These are phyloP conservation scores for Spongia lamella DNA, from an alignment of 37 sponge, comb jelly and placozoan genomes.

Conservation along the genomic window DNA sequence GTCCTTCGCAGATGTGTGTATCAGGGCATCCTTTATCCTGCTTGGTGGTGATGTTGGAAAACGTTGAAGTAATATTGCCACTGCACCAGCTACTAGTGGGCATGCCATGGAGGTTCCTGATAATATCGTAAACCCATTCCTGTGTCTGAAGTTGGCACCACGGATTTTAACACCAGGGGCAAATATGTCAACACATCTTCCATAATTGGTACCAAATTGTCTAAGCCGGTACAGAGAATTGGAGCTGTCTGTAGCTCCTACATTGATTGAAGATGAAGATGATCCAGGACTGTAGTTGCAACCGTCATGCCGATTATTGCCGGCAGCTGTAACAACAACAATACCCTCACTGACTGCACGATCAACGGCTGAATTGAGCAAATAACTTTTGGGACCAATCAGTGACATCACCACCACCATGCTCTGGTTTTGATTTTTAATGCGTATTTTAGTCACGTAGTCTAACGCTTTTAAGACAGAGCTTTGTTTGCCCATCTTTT, in stretches of 20 bases:
- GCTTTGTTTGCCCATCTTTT: conserved; percentile 38
- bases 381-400: conserved; percentile 10
- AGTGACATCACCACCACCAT: conserved; percentile 66
- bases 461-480: conserved; percentile 49
- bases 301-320: conserved; percentile 54
- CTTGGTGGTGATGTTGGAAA: conserved; percentile 54
- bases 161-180: conserved; percentile 60
- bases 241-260: conserved; percentile 44
- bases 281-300: conserved; percentile 55
- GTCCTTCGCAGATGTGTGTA: conserved; percentile 13
- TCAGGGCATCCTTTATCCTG: conserved; percentile 24
- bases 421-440: not conserved
- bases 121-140: conserved; percentile 14
- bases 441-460: conserved; percentile 16
- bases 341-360: conserved; percentile 29
- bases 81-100: conserved; percentile 63
- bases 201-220: conserved; percentile 40
- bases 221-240: conserved; percentile 50
- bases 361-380: conserved; percentile 42
- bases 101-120: conserved; percentile 72
- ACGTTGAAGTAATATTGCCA: conserved; percentile 48
- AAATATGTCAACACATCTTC: conserved; percentile 72
- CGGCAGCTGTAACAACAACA: conserved; percentile 58
- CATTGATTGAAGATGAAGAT: conserved; percentile 50
- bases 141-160: conserved; percentile 52